phyloP scores from a whole-genome alignment of 1,140 invertebrate species.

The Drosophila nebulosa region DNA sequence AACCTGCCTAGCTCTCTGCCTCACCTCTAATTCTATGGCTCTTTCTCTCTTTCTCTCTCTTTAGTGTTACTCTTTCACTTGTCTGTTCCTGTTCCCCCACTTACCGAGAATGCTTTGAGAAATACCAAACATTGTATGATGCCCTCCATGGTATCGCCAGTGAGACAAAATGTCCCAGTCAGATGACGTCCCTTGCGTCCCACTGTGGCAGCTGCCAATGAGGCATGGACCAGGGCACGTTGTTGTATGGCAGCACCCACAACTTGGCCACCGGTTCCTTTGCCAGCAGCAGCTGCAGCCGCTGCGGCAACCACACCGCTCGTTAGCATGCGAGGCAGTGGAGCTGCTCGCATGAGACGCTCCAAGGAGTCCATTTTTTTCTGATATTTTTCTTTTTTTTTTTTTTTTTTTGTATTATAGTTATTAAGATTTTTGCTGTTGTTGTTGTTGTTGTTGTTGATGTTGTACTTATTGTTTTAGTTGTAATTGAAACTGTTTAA shows the following conservation, averaged over 20 bases:
- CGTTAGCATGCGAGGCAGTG: slow-evolving; percentile 85
- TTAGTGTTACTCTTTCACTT: not conserved
- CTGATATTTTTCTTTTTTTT: slow-evolving; percentile 9
- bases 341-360: slow-evolving; percentile 87
- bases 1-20: slow-evolving; percentile 13
- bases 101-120: slow-evolving; percentile 95
- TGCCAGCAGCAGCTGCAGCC: slow-evolving; percentile 77
- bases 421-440: slow-evolving; percentile 19
- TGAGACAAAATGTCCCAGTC: slow-evolving; percentile 92
- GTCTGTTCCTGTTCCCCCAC: slow-evolving; percentile 69
- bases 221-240: slow-evolving; percentile 88
- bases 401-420: slow-evolving; percentile 1
- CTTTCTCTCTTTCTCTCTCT: not conserved
- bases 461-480: slow-evolving; percentile 20
- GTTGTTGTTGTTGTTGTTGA: not conserved
- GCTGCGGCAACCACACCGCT: slow-evolving; percentile 86
- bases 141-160: slow-evolving; percentile 94
- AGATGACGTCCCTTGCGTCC: slow-evolving; percentile 90
- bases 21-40: not conserved
- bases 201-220: slow-evolving; percentile 86
- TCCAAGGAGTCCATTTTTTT: slow-evolving; percentile 88
- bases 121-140: slow-evolving; percentile 95
- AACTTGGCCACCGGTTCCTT: slow-evolving; percentile 82
- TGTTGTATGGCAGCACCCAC: slow-evolving; percentile 81
- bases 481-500: slow-evolving; percentile 35